phyloP scores from a whole-genome alignment of 1,140 invertebrate species.

The Apis florea region DNA sequence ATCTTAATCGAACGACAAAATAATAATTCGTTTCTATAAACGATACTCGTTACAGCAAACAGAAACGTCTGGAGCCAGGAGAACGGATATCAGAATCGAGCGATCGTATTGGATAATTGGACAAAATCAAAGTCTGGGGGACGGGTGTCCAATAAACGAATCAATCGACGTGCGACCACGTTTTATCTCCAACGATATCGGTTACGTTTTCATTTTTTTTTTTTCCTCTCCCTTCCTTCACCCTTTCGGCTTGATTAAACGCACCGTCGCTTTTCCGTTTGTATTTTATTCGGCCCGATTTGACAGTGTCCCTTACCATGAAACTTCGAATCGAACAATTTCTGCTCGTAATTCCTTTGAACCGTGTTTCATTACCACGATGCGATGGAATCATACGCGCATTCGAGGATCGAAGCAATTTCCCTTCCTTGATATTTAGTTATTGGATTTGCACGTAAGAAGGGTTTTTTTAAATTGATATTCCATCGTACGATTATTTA shows the following conservation, averaged over 20 bases:
- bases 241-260: conserved; percentile 16
- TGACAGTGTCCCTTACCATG: not conserved
- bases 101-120: conserved; percentile 26
- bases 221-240: not conserved
- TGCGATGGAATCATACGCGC: not conserved
- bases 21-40: too few relatives aligned
- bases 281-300: conserved; percentile 20
- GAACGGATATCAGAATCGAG: not conserved
- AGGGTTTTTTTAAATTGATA: too few relatives aligned
- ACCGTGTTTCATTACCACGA: not conserved
- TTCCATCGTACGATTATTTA: too few relatives aligned
- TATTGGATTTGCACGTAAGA: not conserved
- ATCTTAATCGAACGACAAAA: not conserved
- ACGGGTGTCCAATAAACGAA: conserved; percentile 34
- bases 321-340: conserved; percentile 2
- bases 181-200: conserved; percentile 30
- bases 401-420: not conserved
- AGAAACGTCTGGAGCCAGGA: not conserved
- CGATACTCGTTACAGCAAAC: not conserved
- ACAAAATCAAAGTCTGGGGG: conserved; percentile 6
- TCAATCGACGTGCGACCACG: conserved; percentile 25
- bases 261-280: conserved; percentile 7
- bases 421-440: not conserved
- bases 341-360: not conserved
- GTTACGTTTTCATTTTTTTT: conserved; percentile 18